Percentiles rank a stretch among this genome's conserved stretches.
These are phyloP conservation scores for Tyto alba DNA, from an alignment of 2,113 vertebrate species.

Conservation along the genomic window DNA sequence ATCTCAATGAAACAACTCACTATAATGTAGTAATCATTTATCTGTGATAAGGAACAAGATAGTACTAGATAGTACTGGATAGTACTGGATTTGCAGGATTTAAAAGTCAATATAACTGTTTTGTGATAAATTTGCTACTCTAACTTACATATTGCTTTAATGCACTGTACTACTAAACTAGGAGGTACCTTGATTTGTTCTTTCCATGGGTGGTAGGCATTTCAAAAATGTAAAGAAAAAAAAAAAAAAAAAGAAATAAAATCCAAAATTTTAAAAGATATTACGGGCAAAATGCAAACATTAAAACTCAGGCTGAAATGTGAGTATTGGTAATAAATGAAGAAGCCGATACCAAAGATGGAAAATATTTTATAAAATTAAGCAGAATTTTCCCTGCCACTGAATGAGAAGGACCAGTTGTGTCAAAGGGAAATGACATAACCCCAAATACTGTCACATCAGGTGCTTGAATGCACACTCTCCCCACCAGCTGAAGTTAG, in stretches of 20 bases:
- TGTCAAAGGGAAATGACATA: not conserved
- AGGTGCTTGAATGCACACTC: accelerated
- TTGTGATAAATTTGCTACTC: not conserved
- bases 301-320: not conserved
- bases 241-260: not conserved
- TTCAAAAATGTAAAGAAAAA: not conserved
- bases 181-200: not conserved
- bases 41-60: not conserved
- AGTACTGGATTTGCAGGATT: not conserved
- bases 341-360: not conserved
- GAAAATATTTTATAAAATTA: not conserved
- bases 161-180: not conserved
- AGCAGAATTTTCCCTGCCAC: not conserved
- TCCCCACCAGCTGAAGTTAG: not conserved
- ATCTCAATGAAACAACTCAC: not conserved
- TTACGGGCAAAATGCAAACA: not conserved
- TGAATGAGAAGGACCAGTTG: not conserved
- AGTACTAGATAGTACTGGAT: too few species aligned
- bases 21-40: not conserved
- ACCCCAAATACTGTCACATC: not conserved
- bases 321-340: not conserved
- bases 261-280: too few species aligned
- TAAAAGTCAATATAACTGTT: not conserved
- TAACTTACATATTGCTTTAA: not conserved
- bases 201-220: not conserved